Evolutionary conservation across 2,797 vertebrate species (phyloP).

Genomic region (Acropternis orthonyx): DNA sequence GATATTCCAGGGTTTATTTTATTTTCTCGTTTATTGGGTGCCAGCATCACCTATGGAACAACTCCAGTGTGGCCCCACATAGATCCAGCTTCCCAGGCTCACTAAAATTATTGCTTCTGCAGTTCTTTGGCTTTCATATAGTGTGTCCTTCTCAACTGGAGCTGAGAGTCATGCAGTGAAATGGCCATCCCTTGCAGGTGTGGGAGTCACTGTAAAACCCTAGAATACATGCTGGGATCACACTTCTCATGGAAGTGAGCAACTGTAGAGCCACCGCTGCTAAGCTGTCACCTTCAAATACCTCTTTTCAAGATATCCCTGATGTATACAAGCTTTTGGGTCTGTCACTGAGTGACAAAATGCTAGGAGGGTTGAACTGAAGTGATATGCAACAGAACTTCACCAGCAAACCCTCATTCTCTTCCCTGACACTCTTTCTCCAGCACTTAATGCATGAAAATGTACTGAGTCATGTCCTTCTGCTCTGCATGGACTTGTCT

Average conservation of each 20-base stretch:
- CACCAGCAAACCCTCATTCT: background rate
- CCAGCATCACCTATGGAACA: background rate
- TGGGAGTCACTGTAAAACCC: background rate
- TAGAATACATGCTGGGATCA: background rate
- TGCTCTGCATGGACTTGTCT: background rate
- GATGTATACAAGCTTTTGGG: background rate
- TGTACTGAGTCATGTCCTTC: background rate
- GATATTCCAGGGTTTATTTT: background rate
- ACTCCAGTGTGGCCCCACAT: fast-evolving
- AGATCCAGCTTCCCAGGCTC: background rate
- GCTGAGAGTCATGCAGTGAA: background rate
- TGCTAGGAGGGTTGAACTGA: background rate
- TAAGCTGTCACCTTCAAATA: background rate
- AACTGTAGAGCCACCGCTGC: background rate
- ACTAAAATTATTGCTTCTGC: background rate
- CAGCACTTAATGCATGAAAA: background rate
- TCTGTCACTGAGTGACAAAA: background rate
- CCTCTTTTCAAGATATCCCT: background rate
- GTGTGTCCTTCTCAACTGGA: background rate
- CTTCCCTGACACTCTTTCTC: background rate
- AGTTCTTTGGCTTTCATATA: background rate
- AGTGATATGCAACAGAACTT: background rate
- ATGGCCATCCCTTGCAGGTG: background rate
- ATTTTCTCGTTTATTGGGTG: fast-evolving
- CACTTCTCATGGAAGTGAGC: background rate